Base-by-base conservation (phyloP, 2,797 vertebrate species). In the Dryobates pubescens region DNA sequence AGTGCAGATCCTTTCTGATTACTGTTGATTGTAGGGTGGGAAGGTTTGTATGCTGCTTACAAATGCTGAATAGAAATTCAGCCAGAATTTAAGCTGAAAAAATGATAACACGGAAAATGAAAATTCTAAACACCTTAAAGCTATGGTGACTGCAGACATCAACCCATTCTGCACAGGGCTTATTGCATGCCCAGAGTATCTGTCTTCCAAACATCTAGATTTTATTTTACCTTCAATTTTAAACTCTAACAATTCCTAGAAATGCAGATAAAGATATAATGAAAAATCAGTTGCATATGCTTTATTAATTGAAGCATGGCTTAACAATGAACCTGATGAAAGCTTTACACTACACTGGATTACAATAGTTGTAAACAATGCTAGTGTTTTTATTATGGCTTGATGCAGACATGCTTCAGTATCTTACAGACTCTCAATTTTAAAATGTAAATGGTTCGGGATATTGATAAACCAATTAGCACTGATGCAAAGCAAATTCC, bases 401-500 rank as follows among this genome's bases (percentile, higher is more conserved):
- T 97, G 90, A 93, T 96, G 94, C 78, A 97, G 94, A 97, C 96
- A 93, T 82, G 95, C 93, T 96, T 97, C 96, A 92, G 95, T 89
- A 95, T 97, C 92, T 97, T 97, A 97, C 90, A 97, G 92, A 96
- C 94, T 94, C 96, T 97, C 96, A 97, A 97, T 97, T 98, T 98
- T 97, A 97, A 98, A 98, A 98, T 98, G 98, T 98, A 98, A 97
- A 98, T 98, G 97, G 97, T 97, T 96, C 92, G 92, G 90, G 96
- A 97, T 98, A 98, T 98, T 98, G 98, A 98, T 98, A 98, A 98
- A 98, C 97, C 98, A 98, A 98, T 98, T 98, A 98, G 98, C 96
- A 59, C 96, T 98, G 97, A 98, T 97, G 97, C 98, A 98, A 98
- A 98, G 97, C 97, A 98, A 98, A 98, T 98, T 98, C 96, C 97